phyloP scores from a whole-genome alignment of 2,888 invertebrate genomes.

The Papilio elwesi region DNA sequence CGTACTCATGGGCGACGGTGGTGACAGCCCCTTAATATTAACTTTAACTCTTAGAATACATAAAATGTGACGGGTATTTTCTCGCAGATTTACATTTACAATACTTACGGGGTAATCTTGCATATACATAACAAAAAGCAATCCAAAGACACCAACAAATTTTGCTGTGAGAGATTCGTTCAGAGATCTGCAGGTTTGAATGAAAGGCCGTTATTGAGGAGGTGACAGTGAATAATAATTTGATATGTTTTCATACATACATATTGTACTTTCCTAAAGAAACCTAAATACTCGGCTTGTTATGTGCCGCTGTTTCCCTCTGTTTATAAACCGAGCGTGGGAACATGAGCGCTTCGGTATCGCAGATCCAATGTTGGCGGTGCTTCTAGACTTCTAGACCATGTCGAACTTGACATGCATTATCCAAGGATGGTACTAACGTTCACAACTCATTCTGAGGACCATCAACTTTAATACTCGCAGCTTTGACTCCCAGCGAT shows the following conservation, averaged over 20 bases:
- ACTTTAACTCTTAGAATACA: no score
- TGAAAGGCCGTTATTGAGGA: neutral
- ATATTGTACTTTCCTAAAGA: constrained; percentile 7
- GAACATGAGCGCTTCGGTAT: constrained; percentile 54
- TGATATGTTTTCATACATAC: neutral
- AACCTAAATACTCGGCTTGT: constrained; percentile 20
- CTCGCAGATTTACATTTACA: no score
- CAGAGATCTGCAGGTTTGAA: neutral
- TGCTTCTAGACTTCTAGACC: constrained; percentile 17
- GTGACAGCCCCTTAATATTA: no score
- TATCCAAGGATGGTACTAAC: constrained; percentile 13
- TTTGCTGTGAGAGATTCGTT: neutral
- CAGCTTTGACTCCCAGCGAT: neutral
- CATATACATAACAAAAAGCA: no score
- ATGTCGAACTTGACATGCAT: constrained; percentile 5
- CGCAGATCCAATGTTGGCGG: constrained; percentile 2
- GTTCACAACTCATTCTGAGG: neutral
- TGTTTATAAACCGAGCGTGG: constrained; percentile 69
- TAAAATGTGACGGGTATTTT: no score
- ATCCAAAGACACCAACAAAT: no score
- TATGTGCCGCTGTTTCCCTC: constrained; percentile 50
- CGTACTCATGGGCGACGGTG: no score
- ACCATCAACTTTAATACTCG: neutral
- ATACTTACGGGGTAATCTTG: no score
- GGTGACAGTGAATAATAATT: constrained; percentile 2